These are phyloP conservation scores for Lycophotia porphyrea DNA, from an alignment of 2,888 invertebrate species.

Conservation along the genomic window DNA sequence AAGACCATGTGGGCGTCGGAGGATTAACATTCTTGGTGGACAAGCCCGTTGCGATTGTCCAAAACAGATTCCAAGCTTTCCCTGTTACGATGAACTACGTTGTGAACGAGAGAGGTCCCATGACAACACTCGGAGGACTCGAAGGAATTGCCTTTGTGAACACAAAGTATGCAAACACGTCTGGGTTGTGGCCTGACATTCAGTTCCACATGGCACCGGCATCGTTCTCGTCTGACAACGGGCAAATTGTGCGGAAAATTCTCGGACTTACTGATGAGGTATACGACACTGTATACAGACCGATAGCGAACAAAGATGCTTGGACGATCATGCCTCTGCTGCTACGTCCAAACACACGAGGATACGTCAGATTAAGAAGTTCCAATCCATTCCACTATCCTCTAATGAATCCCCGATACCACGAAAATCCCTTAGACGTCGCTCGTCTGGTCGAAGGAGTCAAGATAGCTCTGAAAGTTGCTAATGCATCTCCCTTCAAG, in stretches of 20 bases:
- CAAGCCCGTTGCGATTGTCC: constrained; percentile 95
- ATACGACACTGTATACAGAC: constrained; percentile 94
- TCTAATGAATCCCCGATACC: constrained; percentile 97
- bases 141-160: constrained; percentile 97
- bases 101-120: constrained; percentile 94
- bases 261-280: constrained; percentile 95
- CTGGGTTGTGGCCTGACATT: constrained; percentile 95
- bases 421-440: constrained; percentile 94
- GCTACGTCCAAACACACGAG: constrained; percentile 94
- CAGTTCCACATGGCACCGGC: constrained; percentile 98
- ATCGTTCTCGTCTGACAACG: constrained; percentile 95
- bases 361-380: constrained; percentile 93
- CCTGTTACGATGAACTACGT: constrained; percentile 95
- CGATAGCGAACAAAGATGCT: constrained; percentile 94
- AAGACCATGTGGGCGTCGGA: constrained; percentile 97
- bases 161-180: constrained; percentile 94
- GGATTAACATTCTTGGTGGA: constrained; percentile 95
- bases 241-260: constrained; percentile 93
- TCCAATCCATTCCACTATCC: constrained; percentile 97
- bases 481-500: constrained; percentile 94
- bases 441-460: constrained; percentile 95
- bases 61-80: constrained; percentile 94
- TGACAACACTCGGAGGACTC: constrained; percentile 96
- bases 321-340: constrained; percentile 97
- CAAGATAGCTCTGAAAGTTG: constrained; percentile 93